Evolutionary conservation across 2,797 vertebrate genomes (phyloP).

Genomic region (Rhinoraja longicauda): DNA sequence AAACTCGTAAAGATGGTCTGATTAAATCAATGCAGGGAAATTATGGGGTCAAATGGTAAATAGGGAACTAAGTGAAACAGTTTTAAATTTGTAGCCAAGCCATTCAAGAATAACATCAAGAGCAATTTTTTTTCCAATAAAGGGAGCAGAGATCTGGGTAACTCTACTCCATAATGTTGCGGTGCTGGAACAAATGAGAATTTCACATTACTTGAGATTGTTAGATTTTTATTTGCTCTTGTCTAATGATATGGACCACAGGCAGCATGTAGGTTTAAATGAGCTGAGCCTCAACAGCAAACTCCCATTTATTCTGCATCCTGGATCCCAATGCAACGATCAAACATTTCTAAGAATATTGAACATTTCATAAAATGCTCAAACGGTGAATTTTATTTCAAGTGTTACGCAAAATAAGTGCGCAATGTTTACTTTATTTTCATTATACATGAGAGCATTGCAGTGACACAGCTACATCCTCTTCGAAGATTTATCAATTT

Average conservation of each 20-base stretch:
- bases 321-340: too few relatives aligned
- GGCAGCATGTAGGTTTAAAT: background rate
- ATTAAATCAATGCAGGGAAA: background rate
- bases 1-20: background rate
- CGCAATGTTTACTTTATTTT: too few relatives aligned
- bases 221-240: background rate
- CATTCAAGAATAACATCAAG: background rate
- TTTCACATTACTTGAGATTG: background rate
- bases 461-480: too few relatives aligned
- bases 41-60: background rate
- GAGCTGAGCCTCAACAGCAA: too few relatives aligned
- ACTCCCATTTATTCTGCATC: too few relatives aligned
- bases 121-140: too few relatives aligned
- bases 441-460: too few relatives aligned
- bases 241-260: background rate
- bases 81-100: background rate
- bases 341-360: too few relatives aligned
- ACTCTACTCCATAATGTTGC: background rate
- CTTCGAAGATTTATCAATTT: too few relatives aligned
- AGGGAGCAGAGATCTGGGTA: background rate
- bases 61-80: background rate
- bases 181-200: background rate
- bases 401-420: too few relatives aligned
- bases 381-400: too few relatives aligned
- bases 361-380: too few relatives aligned